Evolutionary conservation across 1,140 invertebrate genomes (phyloP), one percentile per base, ranked within the genome.

Genomic region (Drosophila virilis): DNA sequence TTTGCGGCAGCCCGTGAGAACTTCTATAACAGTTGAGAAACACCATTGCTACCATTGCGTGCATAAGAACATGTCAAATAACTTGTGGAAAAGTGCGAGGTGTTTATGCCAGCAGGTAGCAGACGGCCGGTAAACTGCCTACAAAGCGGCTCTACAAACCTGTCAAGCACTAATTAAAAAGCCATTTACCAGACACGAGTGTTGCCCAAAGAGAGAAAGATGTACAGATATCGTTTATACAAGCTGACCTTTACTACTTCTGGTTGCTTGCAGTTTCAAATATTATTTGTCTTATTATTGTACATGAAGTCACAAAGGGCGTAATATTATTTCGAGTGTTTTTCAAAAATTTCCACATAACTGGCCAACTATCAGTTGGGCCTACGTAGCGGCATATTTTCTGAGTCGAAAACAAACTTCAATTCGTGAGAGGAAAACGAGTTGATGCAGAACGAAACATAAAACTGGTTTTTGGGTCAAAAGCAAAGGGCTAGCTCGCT

Each of bases 391-490:
- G 77, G 46, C 55, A 48, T 40, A 3, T 48, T 64, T 81, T 61
- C 71, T 50, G 61, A 32, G 55, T 50, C 13, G 15, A 61, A 60
- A 74, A 52, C 15, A 70, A 80, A 69, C 54, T 67, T 79, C 64
- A 69, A 68, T 51, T 43, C 33, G 35, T 40, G 35, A 51, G 51
- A 42, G 77, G 66, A 59, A 80, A 83, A 84, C 80, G 67, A 65
- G 80, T 83, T 83, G 64, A 55, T 61, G 66, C 66, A 76, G 72
- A 67, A 66, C 60, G 65, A 72, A 75, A 69, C 57, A 60, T 59
- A 57, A 77, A 86, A 86, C 82, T 86, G 83, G 82, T 86, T 86
- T 86, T 88, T 89, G 84, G 84, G 83, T 86, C 83, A 86, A 75
- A 71, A 66, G 51, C 57, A 50, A 79, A 85, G 74, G 81, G 81